phyloP scores from a whole-genome alignment of 1,140 invertebrate genomes.

The Psix sp. region DNA sequence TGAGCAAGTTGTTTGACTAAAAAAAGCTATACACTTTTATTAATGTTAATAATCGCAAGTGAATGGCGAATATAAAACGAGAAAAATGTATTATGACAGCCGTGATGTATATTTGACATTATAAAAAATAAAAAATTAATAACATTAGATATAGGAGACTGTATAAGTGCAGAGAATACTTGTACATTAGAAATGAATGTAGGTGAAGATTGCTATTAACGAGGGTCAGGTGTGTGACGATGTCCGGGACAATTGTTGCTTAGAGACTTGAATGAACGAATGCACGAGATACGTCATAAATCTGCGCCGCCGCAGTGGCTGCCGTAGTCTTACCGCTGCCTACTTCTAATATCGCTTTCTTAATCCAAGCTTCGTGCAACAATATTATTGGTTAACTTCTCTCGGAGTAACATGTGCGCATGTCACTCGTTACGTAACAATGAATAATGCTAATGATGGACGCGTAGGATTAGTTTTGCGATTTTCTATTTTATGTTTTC shows the following conservation, averaged over 20 bases:
- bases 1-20: too few species aligned
- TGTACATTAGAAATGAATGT: slow-evolving; percentile 28
- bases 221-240: slow-evolving; percentile 31
- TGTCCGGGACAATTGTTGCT: slow-evolving; percentile 27
- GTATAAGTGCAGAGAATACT: too few species aligned
- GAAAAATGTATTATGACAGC: too few species aligned
- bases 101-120: too few species aligned
- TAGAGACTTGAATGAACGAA: slow-evolving; percentile 42
- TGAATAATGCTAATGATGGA: slow-evolving; percentile 32
- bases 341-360: slow-evolving; percentile 20
- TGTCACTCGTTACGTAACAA: slow-evolving; percentile 29
- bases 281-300: slow-evolving; percentile 26
- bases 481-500: slow-evolving; percentile 38
- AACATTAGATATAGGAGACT: too few species aligned
- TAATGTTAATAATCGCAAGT: too few species aligned
- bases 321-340: slow-evolving; percentile 3
- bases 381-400: slow-evolving; percentile 27
- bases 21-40: too few species aligned
- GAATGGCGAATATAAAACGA: too few species aligned
- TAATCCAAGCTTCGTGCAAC: slow-evolving; percentile 11
- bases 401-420: slow-evolving; percentile 13
- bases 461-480: slow-evolving; percentile 23
- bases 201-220: slow-evolving; percentile 39
- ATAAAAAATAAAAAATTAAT: too few species aligned
- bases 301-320: slow-evolving; percentile 12